Percentiles rank a stretch among this genome's conserved stretches.
phyloP scores from a whole-genome alignment of 2,888 invertebrate genomes.

The Chorisops tibialis region DNA sequence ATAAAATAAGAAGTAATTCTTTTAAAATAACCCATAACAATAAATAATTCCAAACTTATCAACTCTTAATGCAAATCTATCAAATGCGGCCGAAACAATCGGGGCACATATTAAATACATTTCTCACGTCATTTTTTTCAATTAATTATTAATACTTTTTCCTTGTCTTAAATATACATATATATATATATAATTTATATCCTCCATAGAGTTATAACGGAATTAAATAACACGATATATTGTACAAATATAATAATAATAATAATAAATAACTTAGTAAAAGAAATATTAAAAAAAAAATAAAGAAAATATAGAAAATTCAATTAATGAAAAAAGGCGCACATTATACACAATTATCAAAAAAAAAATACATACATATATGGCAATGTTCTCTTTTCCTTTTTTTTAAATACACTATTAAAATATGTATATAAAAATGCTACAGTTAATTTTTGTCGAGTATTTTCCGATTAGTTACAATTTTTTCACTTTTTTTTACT shows the following conservation, averaged over 20 bases:
- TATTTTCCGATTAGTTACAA: neutral
- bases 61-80: no score
- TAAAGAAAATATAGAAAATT: neutral
- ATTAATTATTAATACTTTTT: conserved; percentile 4
- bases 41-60: no score
- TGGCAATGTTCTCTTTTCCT: conserved; percentile 10
- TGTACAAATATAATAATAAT: conserved; percentile 22
- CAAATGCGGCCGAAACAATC: no score
- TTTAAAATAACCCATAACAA: no score
- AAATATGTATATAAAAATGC: conserved; percentile 8
- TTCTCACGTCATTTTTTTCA: conserved; percentile 1
- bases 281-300: neutral
- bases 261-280: conserved; percentile 19
- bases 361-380: conserved; percentile 3
- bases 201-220: conserved; percentile 8
- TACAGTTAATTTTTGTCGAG: conserved; percentile 10
- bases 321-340: neutral
- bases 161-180: neutral
- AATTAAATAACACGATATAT: conserved; percentile 24
- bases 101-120: conserved; percentile 16
- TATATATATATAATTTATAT: no score
- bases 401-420: neutral
- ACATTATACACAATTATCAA: neutral
- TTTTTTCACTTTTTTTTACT: neutral
- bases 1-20: no score